Evolutionary conservation across 2,888 invertebrate genomes (phyloP).

Genomic region (Lasius fuliginosus): DNA sequence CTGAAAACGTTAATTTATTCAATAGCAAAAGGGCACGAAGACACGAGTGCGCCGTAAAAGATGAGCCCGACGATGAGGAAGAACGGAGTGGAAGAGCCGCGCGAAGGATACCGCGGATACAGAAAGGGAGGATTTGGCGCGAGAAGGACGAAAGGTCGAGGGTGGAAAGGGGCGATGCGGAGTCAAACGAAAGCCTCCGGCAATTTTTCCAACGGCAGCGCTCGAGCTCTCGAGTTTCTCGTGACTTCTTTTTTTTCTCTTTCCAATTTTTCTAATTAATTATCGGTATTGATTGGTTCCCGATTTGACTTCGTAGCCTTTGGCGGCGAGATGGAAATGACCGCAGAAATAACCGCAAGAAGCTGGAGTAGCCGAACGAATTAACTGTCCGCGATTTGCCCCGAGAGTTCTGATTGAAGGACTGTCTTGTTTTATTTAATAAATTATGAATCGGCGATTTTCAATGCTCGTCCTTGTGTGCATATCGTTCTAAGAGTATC

Average conservation of each 20-base stretch:
- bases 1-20: conserved; percentile 85
- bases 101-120: conserved; percentile 63
- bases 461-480: conserved; percentile 61
- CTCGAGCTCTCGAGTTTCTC: conserved; percentile 77
- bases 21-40: conserved; percentile 79
- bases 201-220: conserved; percentile 78
- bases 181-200: conserved; percentile 77
- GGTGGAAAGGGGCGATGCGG: conserved; percentile 64
- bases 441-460: conserved; percentile 67
- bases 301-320: conserved; percentile 77
- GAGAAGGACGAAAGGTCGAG: conserved; percentile 57
- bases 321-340: conserved; percentile 72
- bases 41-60: conserved; percentile 74
- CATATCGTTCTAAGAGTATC: neutral
- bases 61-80: conserved; percentile 64
- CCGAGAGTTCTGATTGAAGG: conserved; percentile 74
- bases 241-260: conserved; percentile 77
- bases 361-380: conserved; percentile 71
- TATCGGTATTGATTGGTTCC: conserved; percentile 83
- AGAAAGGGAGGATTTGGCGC: conserved; percentile 42
- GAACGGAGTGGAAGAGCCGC: conserved; percentile 53
- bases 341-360: conserved; percentile 71
- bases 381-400: conserved; percentile 75
- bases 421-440: conserved; percentile 55
- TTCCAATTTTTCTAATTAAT: conserved; percentile 83